Conservation (phyloP, 2,888 invertebrate genomes). For the Quadroppia sp. region DNA sequence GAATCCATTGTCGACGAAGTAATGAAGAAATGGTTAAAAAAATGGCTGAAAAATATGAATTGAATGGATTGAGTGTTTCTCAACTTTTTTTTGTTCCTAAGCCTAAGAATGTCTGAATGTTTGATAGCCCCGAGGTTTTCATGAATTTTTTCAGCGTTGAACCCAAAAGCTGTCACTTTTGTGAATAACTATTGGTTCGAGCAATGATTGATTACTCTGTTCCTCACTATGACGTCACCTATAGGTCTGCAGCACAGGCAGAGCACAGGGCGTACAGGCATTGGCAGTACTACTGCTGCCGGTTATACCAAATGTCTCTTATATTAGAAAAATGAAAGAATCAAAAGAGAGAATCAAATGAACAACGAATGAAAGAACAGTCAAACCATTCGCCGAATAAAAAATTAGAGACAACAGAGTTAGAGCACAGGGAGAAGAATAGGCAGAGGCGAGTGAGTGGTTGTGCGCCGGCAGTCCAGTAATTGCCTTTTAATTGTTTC, state of each 20-base stretch:
- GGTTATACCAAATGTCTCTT: conserved; percentile 30
- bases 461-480: conserved; percentile 29
- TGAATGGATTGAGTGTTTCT: conserved; percentile 3
- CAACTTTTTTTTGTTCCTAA: conserved; percentile 9
- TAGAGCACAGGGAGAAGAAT: background rate
- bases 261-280: conserved; percentile 30
- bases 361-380: background rate
- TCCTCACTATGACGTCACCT: conserved; percentile 37
- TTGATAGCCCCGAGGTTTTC: conserved; percentile 28
- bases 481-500: conserved; percentile 38
- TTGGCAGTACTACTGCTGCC: conserved; percentile 1
- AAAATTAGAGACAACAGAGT: conserved; percentile 28
- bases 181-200: conserved; percentile 35
- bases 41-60: conserved; percentile 36
- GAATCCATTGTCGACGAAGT: background rate
- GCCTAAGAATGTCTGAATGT: conserved; percentile 4
- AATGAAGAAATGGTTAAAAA: background rate
- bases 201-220: conserved; percentile 35
- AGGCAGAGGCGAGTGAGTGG: background rate
- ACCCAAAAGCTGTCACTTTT: conserved; percentile 38
- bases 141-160: conserved; percentile 35
- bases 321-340: conserved; percentile 24
- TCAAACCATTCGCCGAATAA: background rate
- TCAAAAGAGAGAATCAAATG: conserved; percentile 10
- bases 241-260: conserved; percentile 7